Evolutionary conservation across 2,888 invertebrate genomes (phyloP), one percentile per base, ranked within the genome.

Genomic region (Gymnocheta viridis): DNA sequence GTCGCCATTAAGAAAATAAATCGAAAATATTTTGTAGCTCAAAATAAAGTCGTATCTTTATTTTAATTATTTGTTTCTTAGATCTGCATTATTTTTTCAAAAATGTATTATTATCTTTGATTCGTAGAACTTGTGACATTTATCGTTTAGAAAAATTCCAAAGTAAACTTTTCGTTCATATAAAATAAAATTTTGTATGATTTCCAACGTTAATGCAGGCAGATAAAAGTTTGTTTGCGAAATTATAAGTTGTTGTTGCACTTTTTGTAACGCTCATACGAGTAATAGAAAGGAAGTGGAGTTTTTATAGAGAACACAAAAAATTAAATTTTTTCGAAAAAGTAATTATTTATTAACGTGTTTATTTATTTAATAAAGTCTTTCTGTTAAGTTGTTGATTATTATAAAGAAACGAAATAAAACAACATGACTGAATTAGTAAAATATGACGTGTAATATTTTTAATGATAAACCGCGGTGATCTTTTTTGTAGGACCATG

Each of bases 141-240:
- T n/a, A 2, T n/a, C 27, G 54, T n/a, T 51, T 27, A n/a, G n/a
- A 24, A 27, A 14, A 24, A 51, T 27, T 24, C 2, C 27, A 6
- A 51, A 51, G 7, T n/a, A 51, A 51, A 51, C 27, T 2, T 24
- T 27, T 27, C 22, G 2, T 27, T 54, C 4, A 22, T 49, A 47
- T 7, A 17, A 17, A 47, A 17, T 17, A 44, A 17, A 47, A 19
- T 17, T 7, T 17, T 47, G n/a, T 47, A 47, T 47, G 19, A 47
- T 7, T 51, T 51, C 7, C 6, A 12, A 22, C 5, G 29, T 72
- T 72, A 27, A 70, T 54, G 49, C 58, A 67, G 76, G 49, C 58
- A 67, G 76, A 67, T 77, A 76, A 67, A 49, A 54, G 49, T 49
- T 44, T 56, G 2, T 76, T 66, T 35, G 32, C 56, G 44, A 66